phyloP scores from a whole-genome alignment of 2,113 vertebrate species.

The Paratilapia polleni region DNA sequence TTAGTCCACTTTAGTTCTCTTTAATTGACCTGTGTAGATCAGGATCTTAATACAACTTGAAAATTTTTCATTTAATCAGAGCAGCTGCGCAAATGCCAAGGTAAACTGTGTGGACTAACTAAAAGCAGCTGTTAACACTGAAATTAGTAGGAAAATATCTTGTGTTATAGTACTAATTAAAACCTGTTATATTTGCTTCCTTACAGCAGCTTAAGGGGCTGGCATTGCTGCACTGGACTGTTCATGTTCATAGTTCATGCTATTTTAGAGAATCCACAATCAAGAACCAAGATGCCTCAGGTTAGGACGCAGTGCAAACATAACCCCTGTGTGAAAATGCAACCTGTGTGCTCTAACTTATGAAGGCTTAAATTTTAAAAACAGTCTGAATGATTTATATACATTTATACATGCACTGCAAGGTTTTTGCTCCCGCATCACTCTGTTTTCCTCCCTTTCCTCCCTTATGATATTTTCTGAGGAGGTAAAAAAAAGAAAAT shows the following conservation, averaged over 20 bases:
- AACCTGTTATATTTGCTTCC: conserved; percentile 1
- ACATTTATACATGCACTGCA: neutral
- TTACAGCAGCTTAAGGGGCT: neutral
- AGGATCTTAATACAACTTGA: conserved; percentile 18
- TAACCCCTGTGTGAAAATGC: neutral
- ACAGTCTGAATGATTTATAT: neutral
- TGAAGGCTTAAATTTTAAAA: neutral
- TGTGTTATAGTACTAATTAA: neutral
- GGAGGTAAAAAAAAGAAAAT: conserved; percentile 29
- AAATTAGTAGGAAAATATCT: neutral
- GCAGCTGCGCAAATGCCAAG: conserved; percentile 20
- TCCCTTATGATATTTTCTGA: conserved; percentile 54
- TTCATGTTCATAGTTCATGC: too few relatives aligned
- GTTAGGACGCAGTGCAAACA: neutral
- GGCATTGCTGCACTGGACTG: neutral
- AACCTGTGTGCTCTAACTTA: neutral
- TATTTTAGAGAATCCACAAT: neutral
- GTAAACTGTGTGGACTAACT: conserved; percentile 7
- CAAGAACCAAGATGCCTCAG: neutral
- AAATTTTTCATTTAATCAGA: conserved; percentile 25
- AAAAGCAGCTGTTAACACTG: conserved; percentile 12
- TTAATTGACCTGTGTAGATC: neutral
- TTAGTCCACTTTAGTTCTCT: neutral
- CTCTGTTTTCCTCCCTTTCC: conserved; percentile 38
- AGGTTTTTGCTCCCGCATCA: conserved; percentile 20